These are phyloP conservation scores for Sylvilagus floridanus DNA, from an alignment of 2,797 vertebrate species.

Conservation along the genomic window DNA sequence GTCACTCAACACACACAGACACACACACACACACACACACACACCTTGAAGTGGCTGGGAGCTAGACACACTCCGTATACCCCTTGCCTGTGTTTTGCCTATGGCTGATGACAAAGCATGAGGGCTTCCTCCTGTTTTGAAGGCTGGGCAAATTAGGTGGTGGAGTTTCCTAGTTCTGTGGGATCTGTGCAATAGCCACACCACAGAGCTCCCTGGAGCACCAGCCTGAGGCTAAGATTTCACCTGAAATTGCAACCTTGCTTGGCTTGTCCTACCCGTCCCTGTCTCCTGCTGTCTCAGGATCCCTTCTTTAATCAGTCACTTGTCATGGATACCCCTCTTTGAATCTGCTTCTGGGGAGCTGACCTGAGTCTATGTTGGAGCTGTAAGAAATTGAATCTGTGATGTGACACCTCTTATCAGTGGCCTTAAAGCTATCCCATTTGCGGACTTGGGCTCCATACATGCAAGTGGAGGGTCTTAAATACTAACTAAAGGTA, in stretches of 20 bases:
- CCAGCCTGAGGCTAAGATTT: neutral
- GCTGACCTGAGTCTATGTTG: neutral
- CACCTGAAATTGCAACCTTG: neutral
- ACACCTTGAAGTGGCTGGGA: neutral
- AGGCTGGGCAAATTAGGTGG: neutral
- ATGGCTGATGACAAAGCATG: neutral
- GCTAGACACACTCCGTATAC: neutral
- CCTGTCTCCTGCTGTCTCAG: neutral
- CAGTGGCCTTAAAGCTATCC: constrained; percentile 5
- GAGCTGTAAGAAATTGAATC: neutral
- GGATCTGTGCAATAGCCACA: neutral
- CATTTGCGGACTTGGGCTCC: neutral
- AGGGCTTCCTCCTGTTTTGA: neutral
- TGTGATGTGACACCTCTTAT: neutral
- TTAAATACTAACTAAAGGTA: constrained; percentile 57
- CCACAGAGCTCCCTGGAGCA: neutral
- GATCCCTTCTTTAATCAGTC: neutral
- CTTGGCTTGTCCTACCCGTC: neutral
- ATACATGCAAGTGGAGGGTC: neutral
- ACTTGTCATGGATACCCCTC: neutral
- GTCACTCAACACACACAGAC: accelerated
- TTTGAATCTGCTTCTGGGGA: neutral
- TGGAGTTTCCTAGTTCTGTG: neutral
- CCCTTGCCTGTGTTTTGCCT: neutral
- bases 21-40: accelerated